Evolutionary conservation across 2,113 vertebrate species (phyloP).

Genomic region (Ctenodactylus gundi): DNA sequence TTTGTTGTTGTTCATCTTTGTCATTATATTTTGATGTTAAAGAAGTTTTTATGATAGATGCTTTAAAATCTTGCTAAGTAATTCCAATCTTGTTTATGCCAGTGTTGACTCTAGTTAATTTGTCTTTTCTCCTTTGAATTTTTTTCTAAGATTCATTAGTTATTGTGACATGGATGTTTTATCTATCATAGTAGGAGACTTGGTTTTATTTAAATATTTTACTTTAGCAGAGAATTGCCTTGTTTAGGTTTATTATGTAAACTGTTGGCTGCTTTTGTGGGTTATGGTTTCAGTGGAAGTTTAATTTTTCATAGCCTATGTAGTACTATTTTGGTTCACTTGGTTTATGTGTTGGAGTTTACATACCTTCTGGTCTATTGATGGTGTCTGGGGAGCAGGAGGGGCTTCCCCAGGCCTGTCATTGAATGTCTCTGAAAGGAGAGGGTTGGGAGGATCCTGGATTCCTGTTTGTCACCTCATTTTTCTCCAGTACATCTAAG

Average conservation of each 20-base stretch:
- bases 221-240: neutral
- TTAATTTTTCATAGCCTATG: conserved; percentile 32
- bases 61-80: conserved; percentile 50
- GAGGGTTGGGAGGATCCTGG: neutral
- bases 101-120: neutral
- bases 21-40: conserved; percentile 5
- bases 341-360: neutral
- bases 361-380: neutral
- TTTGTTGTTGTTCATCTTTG: neutral
- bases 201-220: neutral
- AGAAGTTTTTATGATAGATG: conserved; percentile 44
- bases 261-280: neutral
- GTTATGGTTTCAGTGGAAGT: neutral
- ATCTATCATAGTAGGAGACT: conserved; percentile 8
- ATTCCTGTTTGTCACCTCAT: neutral
- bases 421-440: conserved; percentile 12
- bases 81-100: neutral
- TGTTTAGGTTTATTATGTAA: conserved; percentile 18
- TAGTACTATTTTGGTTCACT: neutral
- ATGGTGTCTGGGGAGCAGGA: neutral
- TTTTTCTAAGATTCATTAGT: neutral
- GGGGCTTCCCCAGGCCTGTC: neutral
- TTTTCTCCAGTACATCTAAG: neutral
- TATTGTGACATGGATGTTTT: neutral
- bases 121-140: conserved; percentile 38